Conservation (phyloP, 2,113 vertebrate species). For the Poeciliopsis prolifica region DNA sequence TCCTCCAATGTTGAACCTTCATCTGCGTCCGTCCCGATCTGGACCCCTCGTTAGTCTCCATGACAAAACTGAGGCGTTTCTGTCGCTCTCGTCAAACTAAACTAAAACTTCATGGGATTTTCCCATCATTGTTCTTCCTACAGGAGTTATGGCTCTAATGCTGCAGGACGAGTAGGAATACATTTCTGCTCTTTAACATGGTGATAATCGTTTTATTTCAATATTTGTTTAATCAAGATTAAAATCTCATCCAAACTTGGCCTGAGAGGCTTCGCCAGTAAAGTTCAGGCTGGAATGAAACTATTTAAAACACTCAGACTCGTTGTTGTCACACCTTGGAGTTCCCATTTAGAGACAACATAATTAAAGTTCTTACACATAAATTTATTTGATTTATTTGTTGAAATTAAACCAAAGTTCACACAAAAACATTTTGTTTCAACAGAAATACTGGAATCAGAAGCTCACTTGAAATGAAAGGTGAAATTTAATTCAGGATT, state of each 20-base stretch:
- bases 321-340: too few species aligned
- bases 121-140: constrained; percentile 42
- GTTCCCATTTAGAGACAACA: too few species aligned
- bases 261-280: too few species aligned
- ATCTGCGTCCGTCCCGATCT: constrained; percentile 20
- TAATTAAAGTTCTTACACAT: too few species aligned
- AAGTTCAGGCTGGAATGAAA: too few species aligned
- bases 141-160: constrained; percentile 36
- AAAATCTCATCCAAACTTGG: too few species aligned
- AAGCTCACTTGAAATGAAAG: not conserved
- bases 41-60: constrained; percentile 23
- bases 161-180: not conserved
- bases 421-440: too few species aligned
- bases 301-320: too few species aligned
- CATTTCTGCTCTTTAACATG: not conserved
- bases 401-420: not conserved
- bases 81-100: constrained; percentile 14
- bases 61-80: constrained; percentile 7
- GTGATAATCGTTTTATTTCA: not conserved
- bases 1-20: too few species aligned
- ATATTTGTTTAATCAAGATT: not conserved
- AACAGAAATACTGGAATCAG: not conserved
- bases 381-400: not conserved
- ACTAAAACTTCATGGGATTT: constrained; percentile 28
- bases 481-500: not conserved